A percentile compares a stretch with the other conserved stretches of the same genome.
Evolutionary conservation across 1,140 invertebrate genomes (phyloP).

Genomic region (Teleogryllus occipitalis): DNA sequence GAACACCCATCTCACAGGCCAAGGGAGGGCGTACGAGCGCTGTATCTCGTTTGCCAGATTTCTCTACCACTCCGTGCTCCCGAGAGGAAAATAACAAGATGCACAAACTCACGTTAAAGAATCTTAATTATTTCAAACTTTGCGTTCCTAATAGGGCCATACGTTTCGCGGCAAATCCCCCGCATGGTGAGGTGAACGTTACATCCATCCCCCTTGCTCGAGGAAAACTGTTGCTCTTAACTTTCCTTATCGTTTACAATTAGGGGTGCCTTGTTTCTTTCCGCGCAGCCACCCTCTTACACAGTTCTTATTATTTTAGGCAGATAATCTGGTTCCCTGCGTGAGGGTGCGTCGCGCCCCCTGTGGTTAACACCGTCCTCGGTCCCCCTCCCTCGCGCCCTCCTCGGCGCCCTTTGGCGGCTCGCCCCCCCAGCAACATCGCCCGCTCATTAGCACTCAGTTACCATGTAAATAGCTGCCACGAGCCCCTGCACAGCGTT

Average conservation of each 20-base stretch:
- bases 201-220: neutral
- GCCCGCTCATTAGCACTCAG: too few relatives aligned
- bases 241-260: neutral
- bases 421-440: too few relatives aligned
- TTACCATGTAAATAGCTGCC: too few relatives aligned
- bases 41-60: too few relatives aligned
- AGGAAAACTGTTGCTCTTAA: neutral
- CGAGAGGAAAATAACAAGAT: neutral
- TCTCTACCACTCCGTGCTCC: too few relatives aligned
- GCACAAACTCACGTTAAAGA: neutral
- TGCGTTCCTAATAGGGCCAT: neutral
- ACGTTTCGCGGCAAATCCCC: neutral
- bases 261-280: neutral
- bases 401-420: too few relatives aligned
- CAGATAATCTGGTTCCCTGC: neutral
- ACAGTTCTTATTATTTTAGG: neutral
- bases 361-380: neutral
- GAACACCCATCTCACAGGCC: too few relatives aligned
- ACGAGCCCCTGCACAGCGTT: too few relatives aligned
- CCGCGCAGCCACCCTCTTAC: neutral
- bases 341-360: neutral
- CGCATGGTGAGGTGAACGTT: neutral
- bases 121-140: neutral
- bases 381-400: too few relatives aligned
- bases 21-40: too few relatives aligned